Evolutionary conservation across 2,888 invertebrate species (phyloP), one percentile per base, ranked within the genome.

Genomic region (Conchocele bisecta): DNA sequence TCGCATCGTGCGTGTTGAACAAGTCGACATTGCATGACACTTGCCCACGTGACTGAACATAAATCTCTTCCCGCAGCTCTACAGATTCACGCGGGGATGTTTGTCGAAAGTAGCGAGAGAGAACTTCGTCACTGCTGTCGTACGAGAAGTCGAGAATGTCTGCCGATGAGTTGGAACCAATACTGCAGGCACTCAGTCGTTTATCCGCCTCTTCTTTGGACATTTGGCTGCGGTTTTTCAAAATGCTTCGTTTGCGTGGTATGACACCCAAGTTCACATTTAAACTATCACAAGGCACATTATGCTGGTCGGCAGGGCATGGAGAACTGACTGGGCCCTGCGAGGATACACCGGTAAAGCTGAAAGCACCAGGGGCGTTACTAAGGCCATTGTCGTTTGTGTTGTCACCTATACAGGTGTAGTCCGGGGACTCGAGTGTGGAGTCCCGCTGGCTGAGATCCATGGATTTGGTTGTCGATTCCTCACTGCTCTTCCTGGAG

Each of bases 121-220:
- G 48, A 20, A 64, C 54, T 13, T 86, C 85, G 51, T 89, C 88
- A 22, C 80, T 79, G 60, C 88, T 88, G 67, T 90, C 89, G 50
- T 89, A 89, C 1, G 89, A 88, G 70, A 90, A 86, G 75, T 90
- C 88, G 17, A 90, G 79, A 64, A 89, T 83, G 68, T 90, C 90
- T 22, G 86, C 87, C 0, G 90, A 90, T 0, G 90, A 90, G 66
- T 88, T 89, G 11, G 90, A 90, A 11, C 89, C 85, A 17, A 81
- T 75, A 58, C 89, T 89, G 69, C 89, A 86, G 9, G 85, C 75
- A 67, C 89, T 89, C 24, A 87, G 80, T 20, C 89, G 75, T 73
- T 89, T 89, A 42, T 82, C 81, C 5, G 86, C 74, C 17, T 87
- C 86, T 11, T 76, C 73, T 17, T 69, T 53, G 3, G 58, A 57